A percentile compares a stretch with the other conserved stretches of the same genome.
Conservation (phyloP, 2,888 invertebrate species). For the Rhopalosiphum nymphaeae region DNA sequence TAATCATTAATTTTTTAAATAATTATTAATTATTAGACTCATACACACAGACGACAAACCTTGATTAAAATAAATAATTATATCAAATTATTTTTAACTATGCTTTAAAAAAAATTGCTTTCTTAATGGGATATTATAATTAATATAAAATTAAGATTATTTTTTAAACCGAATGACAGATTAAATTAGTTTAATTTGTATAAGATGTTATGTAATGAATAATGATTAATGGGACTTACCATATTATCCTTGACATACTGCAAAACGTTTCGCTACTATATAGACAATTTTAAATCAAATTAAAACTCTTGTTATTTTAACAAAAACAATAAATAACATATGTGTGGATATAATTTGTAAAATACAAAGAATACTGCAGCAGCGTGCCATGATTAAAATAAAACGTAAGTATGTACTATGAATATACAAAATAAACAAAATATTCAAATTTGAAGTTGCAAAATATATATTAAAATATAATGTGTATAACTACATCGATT, state of each 20-base stretch:
- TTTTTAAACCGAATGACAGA: neutral
- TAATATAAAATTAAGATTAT: conserved; percentile 34
- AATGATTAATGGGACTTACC: conserved; percentile 13
- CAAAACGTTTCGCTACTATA: conserved; percentile 7
- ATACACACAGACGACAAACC: neutral
- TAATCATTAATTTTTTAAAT: neutral
- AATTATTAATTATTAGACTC: neutral
- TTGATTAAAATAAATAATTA: conserved; percentile 15
- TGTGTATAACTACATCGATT: neutral
- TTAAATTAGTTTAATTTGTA: conserved; percentile 12
- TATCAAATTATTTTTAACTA: conserved; percentile 15
- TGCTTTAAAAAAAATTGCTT: neutral
- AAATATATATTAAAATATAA: neutral
- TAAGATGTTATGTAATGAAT: neutral
- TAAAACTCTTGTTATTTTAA: neutral
- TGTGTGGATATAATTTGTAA: neutral
- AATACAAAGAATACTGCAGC: neutral
- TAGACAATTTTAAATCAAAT: neutral
- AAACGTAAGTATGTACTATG: neutral
- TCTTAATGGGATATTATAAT: neutral
- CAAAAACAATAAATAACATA: neutral
- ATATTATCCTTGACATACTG: conserved; percentile 45
- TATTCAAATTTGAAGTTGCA: neutral
- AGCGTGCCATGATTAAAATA: neutral
- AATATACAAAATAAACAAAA: neutral